These are phyloP conservation scores for Ictidomys tridecemlineatus DNA, from an alignment of 2,113 vertebrate species.

Conservation along the genomic window DNA sequence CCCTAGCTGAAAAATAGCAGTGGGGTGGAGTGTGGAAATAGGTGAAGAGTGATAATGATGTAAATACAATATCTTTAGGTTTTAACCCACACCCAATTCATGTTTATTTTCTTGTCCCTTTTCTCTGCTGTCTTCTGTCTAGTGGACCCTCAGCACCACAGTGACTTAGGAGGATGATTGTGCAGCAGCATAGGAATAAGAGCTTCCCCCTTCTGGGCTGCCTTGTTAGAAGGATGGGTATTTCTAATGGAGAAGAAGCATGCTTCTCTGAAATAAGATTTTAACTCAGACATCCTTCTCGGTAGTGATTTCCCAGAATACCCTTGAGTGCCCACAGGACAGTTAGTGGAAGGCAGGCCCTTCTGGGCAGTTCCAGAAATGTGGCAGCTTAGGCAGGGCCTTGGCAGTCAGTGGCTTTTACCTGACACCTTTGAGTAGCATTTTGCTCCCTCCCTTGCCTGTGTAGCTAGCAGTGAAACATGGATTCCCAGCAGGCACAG, in stretches of 20 bases:
- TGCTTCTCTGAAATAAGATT: not conserved
- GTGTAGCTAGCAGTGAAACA: not conserved
- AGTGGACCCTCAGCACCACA: not conserved
- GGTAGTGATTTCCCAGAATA: not conserved
- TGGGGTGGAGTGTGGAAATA: not conserved
- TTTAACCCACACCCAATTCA: not conserved
- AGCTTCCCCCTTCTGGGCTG: not conserved
- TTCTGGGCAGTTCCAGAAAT: not conserved
- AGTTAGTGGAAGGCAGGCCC: not conserved
- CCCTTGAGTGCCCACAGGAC: constrained; percentile 10
- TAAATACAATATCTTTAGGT: not conserved
- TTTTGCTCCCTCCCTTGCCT: not conserved
- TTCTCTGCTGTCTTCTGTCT: not conserved
- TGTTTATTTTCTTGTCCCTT: not conserved
- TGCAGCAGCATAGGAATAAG: not conserved
- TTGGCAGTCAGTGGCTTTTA: not conserved
- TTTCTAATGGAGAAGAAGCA: not conserved
- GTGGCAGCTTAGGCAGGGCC: not conserved
- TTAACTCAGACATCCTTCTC: not conserved
- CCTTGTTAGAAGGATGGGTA: not conserved
- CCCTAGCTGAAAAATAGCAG: not conserved
- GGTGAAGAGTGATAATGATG: not conserved
- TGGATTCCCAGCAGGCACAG: not conserved
- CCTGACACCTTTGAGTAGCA: not conserved
- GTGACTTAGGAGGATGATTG: not conserved